A percentile compares a stretch with the other conserved stretches of the same genome.
Conservation (phyloP, 2,888 invertebrate species). For the Caenorhabditis sp. region DNA sequence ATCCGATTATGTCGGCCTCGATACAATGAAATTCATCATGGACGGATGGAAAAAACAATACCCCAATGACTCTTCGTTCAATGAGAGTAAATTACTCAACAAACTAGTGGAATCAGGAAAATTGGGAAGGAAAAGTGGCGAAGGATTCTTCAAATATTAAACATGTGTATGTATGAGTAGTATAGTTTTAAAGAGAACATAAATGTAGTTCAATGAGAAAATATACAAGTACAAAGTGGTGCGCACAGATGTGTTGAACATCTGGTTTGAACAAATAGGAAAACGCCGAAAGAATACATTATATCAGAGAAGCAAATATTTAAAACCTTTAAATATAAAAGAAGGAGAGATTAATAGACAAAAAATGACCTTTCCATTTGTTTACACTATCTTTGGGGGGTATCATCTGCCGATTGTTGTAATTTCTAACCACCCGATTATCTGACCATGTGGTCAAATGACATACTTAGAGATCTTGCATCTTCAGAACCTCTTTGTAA, state of each 20-base stretch:
- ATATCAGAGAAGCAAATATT: no score
- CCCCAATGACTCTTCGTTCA: conserved; percentile 79
- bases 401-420: background rate
- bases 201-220: background rate
- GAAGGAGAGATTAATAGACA: background rate
- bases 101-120: conserved; percentile 82
- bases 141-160: conserved; percentile 77
- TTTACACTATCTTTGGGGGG: background rate
- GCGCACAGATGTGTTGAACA: background rate
- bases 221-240: background rate
- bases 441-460: background rate
- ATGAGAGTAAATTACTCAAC: conserved; percentile 76
- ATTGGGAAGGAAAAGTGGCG: conserved; percentile 82
- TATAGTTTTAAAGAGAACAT: background rate
- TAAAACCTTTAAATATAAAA: background rate
- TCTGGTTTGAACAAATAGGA: background rate
- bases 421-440: background rate
- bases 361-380: background rate
- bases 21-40: conserved; percentile 79
- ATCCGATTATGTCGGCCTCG: conserved; percentile 83
- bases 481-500: no score
- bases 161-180: background rate
- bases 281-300: background rate
- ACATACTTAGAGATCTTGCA: no score
- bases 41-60: conserved; percentile 82